A percentile compares a stretch with the other conserved stretches of the same genome.
phyloP scores from a whole-genome alignment of 2,797 vertebrate species.

The Melopsittacus undulatus region DNA sequence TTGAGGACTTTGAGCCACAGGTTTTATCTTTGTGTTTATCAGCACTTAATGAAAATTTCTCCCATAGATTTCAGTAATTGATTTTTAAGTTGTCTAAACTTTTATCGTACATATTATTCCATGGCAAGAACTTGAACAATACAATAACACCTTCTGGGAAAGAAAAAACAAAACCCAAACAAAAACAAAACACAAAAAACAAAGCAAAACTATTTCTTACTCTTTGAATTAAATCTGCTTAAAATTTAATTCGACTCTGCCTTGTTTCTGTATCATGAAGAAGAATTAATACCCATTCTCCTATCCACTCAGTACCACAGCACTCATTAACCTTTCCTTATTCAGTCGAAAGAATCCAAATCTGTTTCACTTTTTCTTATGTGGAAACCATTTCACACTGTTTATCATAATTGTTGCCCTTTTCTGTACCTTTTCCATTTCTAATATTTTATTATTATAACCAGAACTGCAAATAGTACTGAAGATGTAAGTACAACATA shows the following conservation, averaged over 20 bases:
- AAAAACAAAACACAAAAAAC: background rate
- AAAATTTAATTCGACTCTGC: slow-evolving; percentile 5
- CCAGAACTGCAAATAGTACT: slow-evolving; percentile 2
- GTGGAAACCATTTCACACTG: background rate
- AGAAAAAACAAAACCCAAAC: background rate
- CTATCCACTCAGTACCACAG: background rate
- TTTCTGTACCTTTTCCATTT: slow-evolving; percentile 35
- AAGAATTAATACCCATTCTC: background rate
- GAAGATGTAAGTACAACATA: background rate
- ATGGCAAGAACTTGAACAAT: background rate
- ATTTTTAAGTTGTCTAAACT: background rate
- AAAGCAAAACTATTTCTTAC: background rate
- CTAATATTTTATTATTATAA: slow-evolving; percentile 49
- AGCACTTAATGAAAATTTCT: background rate
- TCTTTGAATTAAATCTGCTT: background rate
- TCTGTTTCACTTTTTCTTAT: slow-evolving; percentile 7
- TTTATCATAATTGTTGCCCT: slow-evolving; percentile 44
- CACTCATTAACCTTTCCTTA: slow-evolving; percentile 38
- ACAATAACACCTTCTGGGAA: background rate
- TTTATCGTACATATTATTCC: background rate
- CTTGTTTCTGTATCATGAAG: background rate
- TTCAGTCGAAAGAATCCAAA: slow-evolving; percentile 5
- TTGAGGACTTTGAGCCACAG: background rate
- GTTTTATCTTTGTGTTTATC: background rate
- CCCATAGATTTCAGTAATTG: background rate